Conservation (phyloP, 2,888 invertebrate genomes). For the Caenorhabditis sp. region DNA sequence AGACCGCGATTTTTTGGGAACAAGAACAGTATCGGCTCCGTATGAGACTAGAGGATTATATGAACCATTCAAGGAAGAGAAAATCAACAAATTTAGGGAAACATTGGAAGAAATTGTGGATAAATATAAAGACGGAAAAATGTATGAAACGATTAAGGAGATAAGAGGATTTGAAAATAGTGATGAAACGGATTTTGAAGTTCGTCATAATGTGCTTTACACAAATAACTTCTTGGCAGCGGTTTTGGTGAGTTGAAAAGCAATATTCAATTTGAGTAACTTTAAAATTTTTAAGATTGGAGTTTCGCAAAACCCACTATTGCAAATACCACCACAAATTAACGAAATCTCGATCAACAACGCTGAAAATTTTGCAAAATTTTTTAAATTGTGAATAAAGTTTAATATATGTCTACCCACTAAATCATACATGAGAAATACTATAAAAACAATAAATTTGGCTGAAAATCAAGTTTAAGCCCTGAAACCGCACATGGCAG, state of each 20-base stretch:
- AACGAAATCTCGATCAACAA: background rate
- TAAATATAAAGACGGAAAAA: too few species aligned
- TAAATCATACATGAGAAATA: background rate
- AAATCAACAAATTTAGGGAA: conserved; percentile 1
- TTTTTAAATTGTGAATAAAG: background rate
- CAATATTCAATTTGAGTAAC: too few species aligned
- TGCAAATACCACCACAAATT: background rate
- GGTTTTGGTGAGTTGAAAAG: background rate
- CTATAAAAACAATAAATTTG: background rate
- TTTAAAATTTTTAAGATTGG: background rate
- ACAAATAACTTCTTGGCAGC: background rate
- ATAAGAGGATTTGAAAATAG: background rate
- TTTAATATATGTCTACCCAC: background rate
- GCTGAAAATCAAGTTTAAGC: background rate
- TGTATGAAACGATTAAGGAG: background rate
- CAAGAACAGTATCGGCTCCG: conserved; percentile 15
- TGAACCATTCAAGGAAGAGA: conserved; percentile 20
- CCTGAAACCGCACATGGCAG: background rate
- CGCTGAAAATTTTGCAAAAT: background rate
- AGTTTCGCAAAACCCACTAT: background rate
- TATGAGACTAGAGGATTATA: conserved; percentile 34
- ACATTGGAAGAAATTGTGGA: conserved; percentile 1
- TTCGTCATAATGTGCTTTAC: background rate
- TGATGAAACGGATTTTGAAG: background rate
- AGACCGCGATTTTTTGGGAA: conserved; percentile 15